Evolutionary conservation across 2,113 vertebrate species (phyloP).

Genomic region (Pan paniscus): DNA sequence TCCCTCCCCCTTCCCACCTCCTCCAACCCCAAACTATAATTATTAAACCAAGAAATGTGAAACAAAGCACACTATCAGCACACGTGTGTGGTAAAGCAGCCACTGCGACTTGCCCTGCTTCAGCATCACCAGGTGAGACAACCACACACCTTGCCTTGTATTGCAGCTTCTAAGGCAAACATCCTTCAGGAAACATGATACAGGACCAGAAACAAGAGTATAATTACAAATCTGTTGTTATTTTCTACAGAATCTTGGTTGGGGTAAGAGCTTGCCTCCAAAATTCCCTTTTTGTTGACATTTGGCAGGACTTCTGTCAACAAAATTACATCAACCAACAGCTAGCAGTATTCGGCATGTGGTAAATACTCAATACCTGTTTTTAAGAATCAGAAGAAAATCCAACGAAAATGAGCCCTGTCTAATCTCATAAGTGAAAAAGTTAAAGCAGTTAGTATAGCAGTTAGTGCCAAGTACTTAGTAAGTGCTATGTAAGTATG

Average conservation of each 20-base stretch:
- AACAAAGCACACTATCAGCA: not conserved
- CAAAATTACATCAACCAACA: slow-evolving; percentile 8
- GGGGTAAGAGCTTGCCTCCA: not conserved
- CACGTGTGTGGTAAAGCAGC: not conserved
- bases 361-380: slow-evolving; percentile 11
- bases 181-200: not conserved
- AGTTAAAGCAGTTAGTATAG: not conserved
- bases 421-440: slow-evolving; percentile 14
- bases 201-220: not conserved
- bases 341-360: not conserved
- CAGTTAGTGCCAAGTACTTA: not conserved
- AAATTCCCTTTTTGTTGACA: slow-evolving; percentile 37
- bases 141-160: not conserved
- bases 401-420: slow-evolving; percentile 13
- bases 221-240: not conserved
- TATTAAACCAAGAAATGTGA: not conserved
- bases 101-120: not conserved
- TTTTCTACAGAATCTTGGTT: not conserved
- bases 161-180: not conserved
- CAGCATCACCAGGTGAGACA: not conserved
- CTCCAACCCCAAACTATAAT: not conserved
- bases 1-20: not conserved
- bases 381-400: slow-evolving; percentile 29
- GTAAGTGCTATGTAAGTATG: not conserved
- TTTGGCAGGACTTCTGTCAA: slow-evolving; percentile 51